Evolutionary conservation across 1,140 invertebrate species (phyloP), one percentile per base, ranked within the genome.

Genomic region (Drosophila triauraria): DNA sequence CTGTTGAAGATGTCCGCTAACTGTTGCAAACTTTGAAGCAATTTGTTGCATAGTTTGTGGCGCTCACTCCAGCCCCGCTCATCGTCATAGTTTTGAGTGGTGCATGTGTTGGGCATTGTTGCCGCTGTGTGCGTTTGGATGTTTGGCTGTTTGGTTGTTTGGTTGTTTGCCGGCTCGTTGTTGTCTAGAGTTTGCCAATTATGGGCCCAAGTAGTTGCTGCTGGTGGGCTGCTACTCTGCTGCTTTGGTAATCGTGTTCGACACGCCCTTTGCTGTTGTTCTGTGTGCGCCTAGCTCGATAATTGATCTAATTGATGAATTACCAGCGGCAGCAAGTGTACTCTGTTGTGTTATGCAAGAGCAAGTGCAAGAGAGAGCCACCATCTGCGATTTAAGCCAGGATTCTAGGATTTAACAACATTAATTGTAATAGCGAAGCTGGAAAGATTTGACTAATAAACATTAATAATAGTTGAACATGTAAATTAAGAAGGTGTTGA

Each of bases 131-230:
- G 40, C 13, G 17, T 53, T 38, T 20, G 17, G 50, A 20, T 56
- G 53, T 3, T 40, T 56, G 13, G 13, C 5, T 53, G 51, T 35
- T 53, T 53, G 51, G 17, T 38, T 53, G 51, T 35, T 53, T 53
- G 51, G 17, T 38, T 68, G 53, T 68, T 68, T 68, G 35, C 35
- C 46, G 46, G 4, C 27, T 47, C 38, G 47, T 80, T 80, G 67
- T 60, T 69, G 74, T 72, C 54, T 50, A 35, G 68, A 71, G 68
- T 72, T 50, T 71, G 53, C 54, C 69, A 72, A 72, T 72, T 72
- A 72, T 59, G 67, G 10, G 27, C 7, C 44, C 56, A 72, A 72
- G 67, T 71, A 53, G 69, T 54, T 57, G 75, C n/a, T 50, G 25
- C 2, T 50, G 25, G 8, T 50, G 8, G 27, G 27, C 5, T 30